Conservation (phyloP, 2,113 vertebrate genomes). For the Zosterops borbonicus region DNA sequence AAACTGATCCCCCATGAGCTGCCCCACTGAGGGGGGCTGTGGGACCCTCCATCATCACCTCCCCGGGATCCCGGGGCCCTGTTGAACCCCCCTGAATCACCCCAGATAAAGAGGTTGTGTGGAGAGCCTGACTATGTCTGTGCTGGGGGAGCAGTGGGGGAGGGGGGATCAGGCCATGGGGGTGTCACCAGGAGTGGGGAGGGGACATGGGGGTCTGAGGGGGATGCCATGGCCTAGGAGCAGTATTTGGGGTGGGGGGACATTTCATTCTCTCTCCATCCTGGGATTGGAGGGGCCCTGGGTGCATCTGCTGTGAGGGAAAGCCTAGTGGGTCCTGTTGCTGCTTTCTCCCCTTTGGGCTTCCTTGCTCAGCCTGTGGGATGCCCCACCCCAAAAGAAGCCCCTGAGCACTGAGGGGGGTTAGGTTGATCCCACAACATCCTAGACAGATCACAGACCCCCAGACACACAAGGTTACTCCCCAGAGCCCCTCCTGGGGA, state of each 20-base stretch:
- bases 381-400: too few relatives aligned
- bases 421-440: too few relatives aligned
- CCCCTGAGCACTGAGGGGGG: neutral
- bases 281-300: neutral
- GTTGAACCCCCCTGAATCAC: neutral
- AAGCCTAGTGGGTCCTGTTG: fast-evolving
- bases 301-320: neutral
- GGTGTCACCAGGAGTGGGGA: fast-evolving
- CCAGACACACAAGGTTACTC: too few relatives aligned
- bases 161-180: neutral
- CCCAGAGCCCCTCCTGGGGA: too few relatives aligned
- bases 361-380: neutral
- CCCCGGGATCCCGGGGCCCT: neutral
- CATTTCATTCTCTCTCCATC: fast-evolving
- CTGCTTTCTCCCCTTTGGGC: neutral
- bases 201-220: neutral
- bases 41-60: neutral
- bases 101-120: neutral
- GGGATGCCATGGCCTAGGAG: too few relatives aligned
- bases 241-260: neutral
- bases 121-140: neutral
- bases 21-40: constrained; percentile 13
- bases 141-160: neutral
- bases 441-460: neutral
- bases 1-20: constrained; percentile 80